A percentile compares a stretch with the other conserved stretches of the same genome.
phyloP scores from a whole-genome alignment of 2,113 vertebrate species.

The Ciconia maguari region DNA sequence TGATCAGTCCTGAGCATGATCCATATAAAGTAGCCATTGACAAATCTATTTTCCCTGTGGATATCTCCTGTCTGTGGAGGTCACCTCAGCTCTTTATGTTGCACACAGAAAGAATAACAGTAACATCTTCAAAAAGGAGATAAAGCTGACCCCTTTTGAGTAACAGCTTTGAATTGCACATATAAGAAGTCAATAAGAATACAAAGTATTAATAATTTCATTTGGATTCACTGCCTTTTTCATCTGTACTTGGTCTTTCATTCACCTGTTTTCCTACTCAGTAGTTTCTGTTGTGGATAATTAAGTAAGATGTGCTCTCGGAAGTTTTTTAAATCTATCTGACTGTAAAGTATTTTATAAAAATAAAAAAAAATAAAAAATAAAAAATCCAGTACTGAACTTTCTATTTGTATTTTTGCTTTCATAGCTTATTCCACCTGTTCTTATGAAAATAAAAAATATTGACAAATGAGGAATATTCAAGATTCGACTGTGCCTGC shows the following conservation, averaged over 20 bases:
- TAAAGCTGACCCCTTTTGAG: neutral
- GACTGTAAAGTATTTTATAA: neutral
- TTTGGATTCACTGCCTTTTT: neutral
- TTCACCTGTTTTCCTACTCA: neutral
- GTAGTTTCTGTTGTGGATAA: neutral
- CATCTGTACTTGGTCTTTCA: neutral
- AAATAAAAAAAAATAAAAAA: no score
- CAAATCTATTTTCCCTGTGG: neutral
- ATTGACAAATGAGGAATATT: neutral
- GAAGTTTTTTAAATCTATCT: neutral
- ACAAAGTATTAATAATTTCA: neutral
- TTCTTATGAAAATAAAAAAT: neutral
- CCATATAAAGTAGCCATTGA: neutral
- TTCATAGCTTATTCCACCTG: neutral
- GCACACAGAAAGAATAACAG: neutral
- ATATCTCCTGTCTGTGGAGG: neutral
- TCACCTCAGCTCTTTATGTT: neutral
- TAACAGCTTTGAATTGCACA: neutral
- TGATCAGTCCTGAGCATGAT: neutral
- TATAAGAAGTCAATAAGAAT: neutral
- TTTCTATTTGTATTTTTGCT: neutral
- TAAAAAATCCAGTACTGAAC: neutral
- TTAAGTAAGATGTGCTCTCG: neutral
- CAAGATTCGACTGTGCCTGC: neutral
- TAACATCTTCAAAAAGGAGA: neutral